Conservation (phyloP, 2,113 vertebrate species). For the Cebus imitator region DNA sequence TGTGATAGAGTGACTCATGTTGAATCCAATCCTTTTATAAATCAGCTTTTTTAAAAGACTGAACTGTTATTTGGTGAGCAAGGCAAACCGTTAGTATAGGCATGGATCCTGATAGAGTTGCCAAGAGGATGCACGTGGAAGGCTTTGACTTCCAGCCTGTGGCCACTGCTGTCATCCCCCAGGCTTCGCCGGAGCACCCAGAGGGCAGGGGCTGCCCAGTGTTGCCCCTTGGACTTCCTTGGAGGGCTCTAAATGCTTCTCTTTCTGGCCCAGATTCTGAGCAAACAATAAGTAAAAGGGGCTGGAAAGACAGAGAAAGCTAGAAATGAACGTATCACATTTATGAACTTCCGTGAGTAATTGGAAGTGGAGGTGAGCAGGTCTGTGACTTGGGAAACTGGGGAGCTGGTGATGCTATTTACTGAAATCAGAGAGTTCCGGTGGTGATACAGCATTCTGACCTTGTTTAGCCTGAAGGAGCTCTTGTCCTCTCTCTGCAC, state of each 20-base stretch:
- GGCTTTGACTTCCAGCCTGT: too few species aligned
- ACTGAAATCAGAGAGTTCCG: too few species aligned
- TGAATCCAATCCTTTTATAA: neutral
- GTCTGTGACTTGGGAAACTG: neutral
- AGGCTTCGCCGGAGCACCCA: neutral
- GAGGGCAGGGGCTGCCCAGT: neutral
- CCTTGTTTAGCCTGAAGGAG: neutral
- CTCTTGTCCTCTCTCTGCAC: neutral
- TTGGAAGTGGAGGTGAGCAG: neutral
- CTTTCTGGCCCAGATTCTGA: neutral
- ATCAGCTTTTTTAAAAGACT: neutral
- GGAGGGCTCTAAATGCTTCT: neutral
- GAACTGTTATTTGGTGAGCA: neutral
- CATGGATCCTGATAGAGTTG: neutral
- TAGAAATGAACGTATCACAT: too few species aligned
- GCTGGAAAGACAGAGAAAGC: neutral
- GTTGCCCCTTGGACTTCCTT: neutral
- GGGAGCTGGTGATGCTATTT: accelerated
- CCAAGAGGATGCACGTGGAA: accelerated
- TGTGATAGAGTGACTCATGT: neutral
- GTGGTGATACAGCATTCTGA: accelerated
- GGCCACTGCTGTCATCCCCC: too few species aligned
- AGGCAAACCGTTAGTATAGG: neutral
- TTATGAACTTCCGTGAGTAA: neutral
- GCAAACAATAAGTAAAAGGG: neutral